These are phyloP conservation scores for Oncorhynchus kisutch DNA, from an alignment of 2,113 vertebrate genomes.

Conservation along the genomic window DNA sequence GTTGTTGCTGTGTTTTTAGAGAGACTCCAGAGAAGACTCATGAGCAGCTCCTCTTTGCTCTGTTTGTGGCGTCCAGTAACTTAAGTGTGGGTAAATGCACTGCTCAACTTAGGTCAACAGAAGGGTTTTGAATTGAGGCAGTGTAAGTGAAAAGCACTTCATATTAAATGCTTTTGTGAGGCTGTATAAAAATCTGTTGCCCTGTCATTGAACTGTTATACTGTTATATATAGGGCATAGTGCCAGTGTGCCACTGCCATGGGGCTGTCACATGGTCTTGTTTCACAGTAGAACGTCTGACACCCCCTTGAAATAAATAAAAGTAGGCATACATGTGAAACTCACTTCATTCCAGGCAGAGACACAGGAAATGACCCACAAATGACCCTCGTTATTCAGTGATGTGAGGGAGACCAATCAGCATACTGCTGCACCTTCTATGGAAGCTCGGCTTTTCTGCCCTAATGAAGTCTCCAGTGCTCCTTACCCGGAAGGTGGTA, in stretches of 20 bases:
- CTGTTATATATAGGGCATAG: too few relatives aligned
- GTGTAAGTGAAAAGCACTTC: neutral
- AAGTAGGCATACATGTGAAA: too few relatives aligned
- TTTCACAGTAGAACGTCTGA: too few relatives aligned
- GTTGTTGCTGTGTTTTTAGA: neutral
- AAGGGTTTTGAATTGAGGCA: neutral
- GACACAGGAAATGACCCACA: constrained; percentile 24
- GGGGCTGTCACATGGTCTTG: too few relatives aligned
- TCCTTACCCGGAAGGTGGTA: constrained; percentile 21
- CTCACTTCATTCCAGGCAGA: too few relatives aligned
- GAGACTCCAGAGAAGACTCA: neutral
- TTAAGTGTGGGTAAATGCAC: neutral
- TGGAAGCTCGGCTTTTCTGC: constrained; percentile 44
- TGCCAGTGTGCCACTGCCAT: too few relatives aligned
- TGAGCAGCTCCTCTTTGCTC: neutral
- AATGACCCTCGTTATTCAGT: constrained; percentile 54
- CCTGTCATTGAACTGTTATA: neutral
- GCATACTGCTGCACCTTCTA: constrained; percentile 32
- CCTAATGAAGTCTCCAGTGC: constrained; percentile 51
- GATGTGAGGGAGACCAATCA: constrained; percentile 33
- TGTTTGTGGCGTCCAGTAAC: neutral
- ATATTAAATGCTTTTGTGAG: neutral
- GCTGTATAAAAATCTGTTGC: neutral
- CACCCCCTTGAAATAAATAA: too few relatives aligned
- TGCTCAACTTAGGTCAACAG: constrained; percentile 15